Base-by-base conservation (phyloP, 2,888 invertebrate species). In the Mesorhabditis belari region DNA sequence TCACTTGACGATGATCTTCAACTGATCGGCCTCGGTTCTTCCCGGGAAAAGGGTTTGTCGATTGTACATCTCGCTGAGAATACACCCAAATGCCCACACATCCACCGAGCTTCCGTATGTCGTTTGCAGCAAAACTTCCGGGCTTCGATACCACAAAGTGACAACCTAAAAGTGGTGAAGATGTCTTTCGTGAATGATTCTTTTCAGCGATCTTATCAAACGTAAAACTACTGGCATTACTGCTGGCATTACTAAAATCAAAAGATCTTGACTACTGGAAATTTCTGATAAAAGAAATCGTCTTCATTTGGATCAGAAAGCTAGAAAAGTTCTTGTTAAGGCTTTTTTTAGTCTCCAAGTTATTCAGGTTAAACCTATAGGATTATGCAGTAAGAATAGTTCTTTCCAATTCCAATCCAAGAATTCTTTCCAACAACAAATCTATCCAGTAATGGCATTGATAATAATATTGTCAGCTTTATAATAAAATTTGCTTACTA, bases 81-180 rank as follows among this genome's bases (percentile, higher is more conserved):
- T 95, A 81, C 95, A 96, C 1, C 91, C 96, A 49, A 90, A 87
- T 9, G 95, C 92, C 96, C 96, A 98, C 69, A 96, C 87, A 82
- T 98, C 96, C 17, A 96, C 91, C 0, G 91, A 88, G 0, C 92
- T 90, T 73, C 92, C 91, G 84, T 98, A 98, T 0, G 88, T 85
- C 58, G 88, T 87, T 49, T 90, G 90, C 1, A 98, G 85, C 1
- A 98, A 85, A 0, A 98, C 90, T 84, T 98, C 96, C 0, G 96
- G 96, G 0, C 94, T 89, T 28, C 96, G 87, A 83, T 94, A 93
- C 93, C 94, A 95, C 23, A 94, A 85, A 0, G 94, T 94, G 24
- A 94, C 93, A 65, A 91, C 90, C 90, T 90, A 82, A n/a, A 78
- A 64, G 60, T n/a, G 44, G 21, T 25, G 3, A 5, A 4, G 21